Base-by-base conservation (phyloP, 1,140 invertebrate species). In the Drosophila athabasca region DNA sequence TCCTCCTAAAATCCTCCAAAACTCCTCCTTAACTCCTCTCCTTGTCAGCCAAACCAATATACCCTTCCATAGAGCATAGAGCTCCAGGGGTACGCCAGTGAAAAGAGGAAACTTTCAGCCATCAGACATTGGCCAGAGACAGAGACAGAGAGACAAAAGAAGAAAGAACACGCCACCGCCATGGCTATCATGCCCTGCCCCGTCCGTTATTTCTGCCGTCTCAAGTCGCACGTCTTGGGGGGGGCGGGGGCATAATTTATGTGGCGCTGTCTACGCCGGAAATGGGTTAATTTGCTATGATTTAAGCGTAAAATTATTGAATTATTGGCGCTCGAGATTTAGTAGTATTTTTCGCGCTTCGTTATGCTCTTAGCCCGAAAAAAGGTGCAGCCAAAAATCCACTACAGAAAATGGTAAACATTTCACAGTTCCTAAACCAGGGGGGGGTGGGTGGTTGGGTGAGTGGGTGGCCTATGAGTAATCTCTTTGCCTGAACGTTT, bases 261-360 rank as follows among this genome's bases (percentile, higher is more conserved):
- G 79, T 76, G 83, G 83, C 83, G 83, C 83, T 88, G 83, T 88
- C 83, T 88, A 50, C 79, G 65, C 79, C 83, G 83, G 83, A 88
- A 88, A 88, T 88, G 83, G 83, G 83, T 88, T 88, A 88, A 88
- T 88, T 88, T 88, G 83, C 83, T 88, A 88, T 88, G 83, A 88
- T 79, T 88, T 88, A 88, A 88, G 84, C 83, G 79, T 88, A 79
- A 88, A 88, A 88, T 88, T 88, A 88, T 88, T 88, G 83, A 88
- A 88, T 88, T 88, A 88, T 88, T 88, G 83, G 83, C 67, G 58
- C 67, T 69, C 55, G 76, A 67, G 83, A 88, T 70, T 82, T 76
- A 78, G 62, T 79, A 71, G 64, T 53, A 41, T 52, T 87, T 78
- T 78, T 69, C 67, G 64, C 73, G 77, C 65, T 74, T 66, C 51